Conservation (phyloP, 2,113 vertebrate genomes). For the Sinocyclocheilus anophthalmus region DNA sequence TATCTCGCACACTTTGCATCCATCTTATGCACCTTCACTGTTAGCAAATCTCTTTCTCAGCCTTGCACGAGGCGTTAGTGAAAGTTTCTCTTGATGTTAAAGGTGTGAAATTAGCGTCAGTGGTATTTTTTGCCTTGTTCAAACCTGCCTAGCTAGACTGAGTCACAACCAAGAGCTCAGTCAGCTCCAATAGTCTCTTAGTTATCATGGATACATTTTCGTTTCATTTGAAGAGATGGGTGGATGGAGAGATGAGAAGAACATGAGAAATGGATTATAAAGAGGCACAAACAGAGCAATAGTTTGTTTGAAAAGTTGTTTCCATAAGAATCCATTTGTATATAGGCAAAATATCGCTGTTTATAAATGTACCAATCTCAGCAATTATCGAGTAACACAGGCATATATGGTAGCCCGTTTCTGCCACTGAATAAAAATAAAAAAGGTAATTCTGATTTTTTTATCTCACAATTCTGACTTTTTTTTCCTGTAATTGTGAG, state of each 20-base stretch:
- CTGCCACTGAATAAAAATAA: no score
- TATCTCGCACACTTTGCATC: background rate
- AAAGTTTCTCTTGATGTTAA: slow-evolving; percentile 8
- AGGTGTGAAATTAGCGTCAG: slow-evolving; percentile 15
- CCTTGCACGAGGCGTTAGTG: background rate
- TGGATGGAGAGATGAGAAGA: background rate
- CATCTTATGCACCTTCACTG: background rate
- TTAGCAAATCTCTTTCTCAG: background rate
- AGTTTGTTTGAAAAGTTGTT: background rate
- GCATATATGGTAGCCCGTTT: no score
- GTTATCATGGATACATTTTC: background rate
- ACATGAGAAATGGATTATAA: background rate
- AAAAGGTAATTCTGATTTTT: no score
- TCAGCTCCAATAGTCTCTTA: background rate
- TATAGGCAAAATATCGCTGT: no score
- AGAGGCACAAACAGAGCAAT: background rate
- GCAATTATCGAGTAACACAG: no score
- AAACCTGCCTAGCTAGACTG: background rate
- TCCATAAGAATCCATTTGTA: no score
- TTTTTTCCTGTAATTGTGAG: no score
- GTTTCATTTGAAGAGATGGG: background rate
- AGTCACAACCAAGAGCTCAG: slow-evolving; percentile 3
- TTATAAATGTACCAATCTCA: no score
- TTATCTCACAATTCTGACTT: no score
- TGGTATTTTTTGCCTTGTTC: slow-evolving; percentile 26